Conservation (phyloP, 2,113 vertebrate species). For the Pardalotus punctatus region DNA sequence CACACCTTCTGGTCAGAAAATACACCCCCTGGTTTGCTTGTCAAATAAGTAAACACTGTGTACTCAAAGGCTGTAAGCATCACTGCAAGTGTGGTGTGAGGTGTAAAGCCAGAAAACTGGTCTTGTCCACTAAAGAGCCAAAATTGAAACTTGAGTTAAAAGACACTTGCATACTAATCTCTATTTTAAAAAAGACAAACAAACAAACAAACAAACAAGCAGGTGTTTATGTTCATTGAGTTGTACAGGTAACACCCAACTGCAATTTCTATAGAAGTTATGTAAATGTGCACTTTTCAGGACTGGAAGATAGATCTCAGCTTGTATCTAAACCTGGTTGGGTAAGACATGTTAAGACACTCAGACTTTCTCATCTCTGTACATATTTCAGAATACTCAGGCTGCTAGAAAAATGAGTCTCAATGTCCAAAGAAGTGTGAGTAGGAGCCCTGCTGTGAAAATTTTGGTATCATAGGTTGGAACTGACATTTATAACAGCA, state of each 20-base stretch:
- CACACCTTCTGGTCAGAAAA: not conserved
- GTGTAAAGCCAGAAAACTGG: not conserved
- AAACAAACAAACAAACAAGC: accelerated
- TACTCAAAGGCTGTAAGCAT: not conserved
- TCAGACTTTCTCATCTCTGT: not conserved
- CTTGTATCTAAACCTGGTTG: not conserved
- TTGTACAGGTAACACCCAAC: not conserved
- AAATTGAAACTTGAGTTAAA: not conserved
- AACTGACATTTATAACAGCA: constrained; percentile 63
- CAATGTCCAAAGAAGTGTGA: constrained; percentile 26
- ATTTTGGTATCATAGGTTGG: constrained; percentile 15
- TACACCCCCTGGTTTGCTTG: not conserved
- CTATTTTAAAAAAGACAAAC: not conserved
- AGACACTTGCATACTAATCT: not conserved
- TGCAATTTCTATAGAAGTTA: not conserved
- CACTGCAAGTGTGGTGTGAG: not conserved
- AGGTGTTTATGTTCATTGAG: not conserved
- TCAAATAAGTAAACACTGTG: not conserved
- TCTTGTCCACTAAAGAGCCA: not conserved
- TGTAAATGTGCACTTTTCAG: not conserved
- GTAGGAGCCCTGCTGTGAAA: constrained; percentile 48
- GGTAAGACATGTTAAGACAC: not conserved
- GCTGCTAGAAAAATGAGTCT: constrained; percentile 19
- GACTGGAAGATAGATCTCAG: not conserved
- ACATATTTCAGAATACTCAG: constrained; percentile 16